Evolutionary conservation across 2,797 vertebrate species (phyloP).

Genomic region (Loris lydekkerianus): DNA sequence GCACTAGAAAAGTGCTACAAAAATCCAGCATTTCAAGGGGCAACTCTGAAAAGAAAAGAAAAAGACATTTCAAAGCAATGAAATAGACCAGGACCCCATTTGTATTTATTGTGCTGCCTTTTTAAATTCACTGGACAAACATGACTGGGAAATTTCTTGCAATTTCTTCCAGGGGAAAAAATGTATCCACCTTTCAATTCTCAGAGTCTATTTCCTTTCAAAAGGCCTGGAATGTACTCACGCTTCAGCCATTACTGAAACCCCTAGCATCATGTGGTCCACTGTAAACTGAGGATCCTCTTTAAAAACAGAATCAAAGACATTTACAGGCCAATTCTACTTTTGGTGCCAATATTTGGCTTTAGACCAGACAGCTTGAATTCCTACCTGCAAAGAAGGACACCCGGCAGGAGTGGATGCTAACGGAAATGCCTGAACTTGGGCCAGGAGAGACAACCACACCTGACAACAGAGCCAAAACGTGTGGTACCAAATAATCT

Average conservation of each 20-base stretch:
- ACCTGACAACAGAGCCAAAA: conserved; percentile 68
- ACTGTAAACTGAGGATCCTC: neutral
- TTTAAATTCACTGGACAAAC: conserved; percentile 57
- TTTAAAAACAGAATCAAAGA: conserved; percentile 63
- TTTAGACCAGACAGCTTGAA: conserved; percentile 76
- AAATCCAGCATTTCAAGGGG: conserved; percentile 30
- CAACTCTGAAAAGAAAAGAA: conserved; percentile 36
- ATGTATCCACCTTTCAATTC: neutral
- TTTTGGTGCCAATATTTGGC: conserved; percentile 74
- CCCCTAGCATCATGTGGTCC: neutral
- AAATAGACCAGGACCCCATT: conserved; percentile 54
- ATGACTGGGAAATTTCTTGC: neutral
- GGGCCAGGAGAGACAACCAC: conserved; percentile 75
- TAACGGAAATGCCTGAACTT: conserved; percentile 76
- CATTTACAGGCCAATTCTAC: conserved; percentile 40
- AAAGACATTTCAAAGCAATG: neutral
- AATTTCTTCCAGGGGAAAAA: conserved; percentile 27
- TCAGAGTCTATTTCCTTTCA: conserved; percentile 16
- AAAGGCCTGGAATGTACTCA: neutral
- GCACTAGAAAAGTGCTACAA: conserved; percentile 40
- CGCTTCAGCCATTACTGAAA: neutral
- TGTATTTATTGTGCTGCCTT: conserved; percentile 42
- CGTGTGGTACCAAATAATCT: conserved; percentile 49
- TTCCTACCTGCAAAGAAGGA: conserved; percentile 81
- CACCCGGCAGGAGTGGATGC: conserved; percentile 63